Evolutionary conservation across 2,113 vertebrate genomes (phyloP).

Genomic region (Podarcis cretensis): DNA sequence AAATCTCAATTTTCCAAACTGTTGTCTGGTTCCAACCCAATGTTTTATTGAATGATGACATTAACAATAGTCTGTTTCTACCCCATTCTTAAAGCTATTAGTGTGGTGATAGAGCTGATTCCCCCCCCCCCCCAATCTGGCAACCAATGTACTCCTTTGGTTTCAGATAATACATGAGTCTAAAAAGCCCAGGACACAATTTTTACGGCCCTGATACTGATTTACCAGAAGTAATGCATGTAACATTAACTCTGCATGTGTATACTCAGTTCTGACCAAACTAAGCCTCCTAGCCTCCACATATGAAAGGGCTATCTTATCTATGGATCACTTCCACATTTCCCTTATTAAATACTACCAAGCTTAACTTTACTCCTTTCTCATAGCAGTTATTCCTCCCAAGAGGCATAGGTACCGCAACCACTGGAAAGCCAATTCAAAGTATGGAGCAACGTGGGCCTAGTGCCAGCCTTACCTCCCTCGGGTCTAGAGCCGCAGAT

Average conservation of each 20-base stretch:
- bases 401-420: not conserved
- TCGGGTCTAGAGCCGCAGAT: not conserved
- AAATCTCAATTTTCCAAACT: not conserved
- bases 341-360: not conserved
- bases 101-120: too few relatives aligned
- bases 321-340: not conserved
- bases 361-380: not conserved
- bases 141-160: too few relatives aligned
- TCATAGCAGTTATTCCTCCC: not conserved
- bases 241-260: too few relatives aligned
- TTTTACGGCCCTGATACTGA: too few relatives aligned
- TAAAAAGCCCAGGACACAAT: too few relatives aligned
- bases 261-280: too few relatives aligned
- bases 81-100: too few relatives aligned
- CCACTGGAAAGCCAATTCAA: not conserved
- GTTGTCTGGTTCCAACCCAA: not conserved
- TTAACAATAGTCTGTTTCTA: not conserved
- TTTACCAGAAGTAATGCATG: too few relatives aligned
- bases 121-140: too few relatives aligned
- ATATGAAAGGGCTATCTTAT: not conserved
- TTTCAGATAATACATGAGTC: too few relatives aligned
- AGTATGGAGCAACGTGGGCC: not conserved
- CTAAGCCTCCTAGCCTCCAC: not conserved
- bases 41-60: not conserved
- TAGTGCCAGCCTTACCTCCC: not conserved